A percentile compares a stretch with the other conserved stretches of the same genome.
phyloP scores from a whole-genome alignment of 2,113 vertebrate species.

The Phaethon lepturus region DNA sequence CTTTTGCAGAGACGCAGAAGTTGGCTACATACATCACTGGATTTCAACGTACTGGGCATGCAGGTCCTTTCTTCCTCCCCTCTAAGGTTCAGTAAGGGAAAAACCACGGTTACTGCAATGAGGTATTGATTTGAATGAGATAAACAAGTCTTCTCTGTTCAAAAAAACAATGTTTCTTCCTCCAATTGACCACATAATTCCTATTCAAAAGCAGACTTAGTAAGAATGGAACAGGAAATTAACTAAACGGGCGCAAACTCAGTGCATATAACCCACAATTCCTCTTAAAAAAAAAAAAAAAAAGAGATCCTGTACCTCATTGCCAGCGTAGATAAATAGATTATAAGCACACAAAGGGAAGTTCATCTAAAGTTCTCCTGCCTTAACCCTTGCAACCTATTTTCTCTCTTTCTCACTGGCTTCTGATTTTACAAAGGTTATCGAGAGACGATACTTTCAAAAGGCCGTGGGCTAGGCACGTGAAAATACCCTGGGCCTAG shows the following conservation, averaged over 20 bases:
- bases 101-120: accelerated
- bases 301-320: not conserved
- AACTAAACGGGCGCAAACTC: not conserved
- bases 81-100: not conserved
- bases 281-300: not conserved
- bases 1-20: not conserved
- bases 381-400: not conserved
- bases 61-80: not conserved
- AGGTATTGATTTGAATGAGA: not conserved
- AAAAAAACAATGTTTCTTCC: constrained; percentile 52
- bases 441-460: accelerated
- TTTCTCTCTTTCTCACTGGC: not conserved
- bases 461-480: accelerated
- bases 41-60: accelerated
- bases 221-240: constrained; percentile 47
- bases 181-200: not conserved
- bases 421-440: not conserved
- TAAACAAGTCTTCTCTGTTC: not conserved
- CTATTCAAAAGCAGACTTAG: not conserved
- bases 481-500: not conserved
- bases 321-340: not conserved
- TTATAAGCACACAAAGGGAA: not conserved
- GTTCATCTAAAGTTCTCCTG: not conserved
- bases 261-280: not conserved
- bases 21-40: accelerated